Base-by-base conservation (phyloP, 2,797 vertebrate genomes). In the Siniperca undulata region DNA sequence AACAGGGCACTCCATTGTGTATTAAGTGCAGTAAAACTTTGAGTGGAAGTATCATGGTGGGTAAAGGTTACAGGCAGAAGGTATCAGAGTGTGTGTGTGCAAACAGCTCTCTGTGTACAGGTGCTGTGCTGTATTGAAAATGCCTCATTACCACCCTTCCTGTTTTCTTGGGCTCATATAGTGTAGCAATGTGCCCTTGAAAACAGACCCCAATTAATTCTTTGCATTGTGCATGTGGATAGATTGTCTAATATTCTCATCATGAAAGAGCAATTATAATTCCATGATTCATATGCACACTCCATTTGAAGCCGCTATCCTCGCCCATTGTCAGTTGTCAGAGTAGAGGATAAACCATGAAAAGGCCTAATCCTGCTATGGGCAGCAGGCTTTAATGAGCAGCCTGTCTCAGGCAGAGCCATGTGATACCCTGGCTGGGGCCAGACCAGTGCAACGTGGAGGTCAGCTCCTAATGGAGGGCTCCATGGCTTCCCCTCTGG, bases 191-290 rank as follows among this genome's bases (percentile, higher is more conserved):
- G 90, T 91, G 91, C 89, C 93, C 94, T 94, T 94, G 94, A 93
- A 94, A 94, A 94, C 83, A 94, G 90, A 93, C 88, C 86, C 87
- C 93, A 95, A 94, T 95, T 94, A 93, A 94, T 93, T 90, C 86
- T 91, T 90, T 92, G 90, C 89, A 93, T 94, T 92, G 92, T 90
- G 90, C 85, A 75, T 91, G 85, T 85, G 87, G 92, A 89, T 93
- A 92, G 91, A 94, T 95, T 94, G 93, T 93, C 90, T 88, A 94
- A 94, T 94, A 92, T 94, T 91, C 91, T 92, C 92, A 94, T 95
- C 93, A 95, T 93, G 93, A 95, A 95, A 94, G 92, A 93, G 93
- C 93, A 94, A 94, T 95, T 94, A 94, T 94, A 92, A 94, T 93
- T 93, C 94, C 91, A 93, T 91, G 94, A 94, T 93, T 94, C 92